Base-by-base conservation (phyloP, 2,888 invertebrate species). In the Camponotus fellah region DNA sequence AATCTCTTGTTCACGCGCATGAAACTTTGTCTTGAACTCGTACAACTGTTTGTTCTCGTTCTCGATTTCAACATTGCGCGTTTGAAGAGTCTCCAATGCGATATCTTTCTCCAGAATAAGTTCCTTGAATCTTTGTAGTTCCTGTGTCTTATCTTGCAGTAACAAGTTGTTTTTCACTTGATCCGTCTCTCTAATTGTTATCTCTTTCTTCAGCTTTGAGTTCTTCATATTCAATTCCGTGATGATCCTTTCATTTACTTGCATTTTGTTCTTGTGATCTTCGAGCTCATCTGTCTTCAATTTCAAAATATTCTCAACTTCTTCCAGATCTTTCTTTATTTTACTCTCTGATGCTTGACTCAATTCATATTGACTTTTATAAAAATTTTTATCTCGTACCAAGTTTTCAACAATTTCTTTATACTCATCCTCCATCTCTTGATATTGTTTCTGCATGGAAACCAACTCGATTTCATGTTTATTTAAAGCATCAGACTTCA, bases 381-480 rank as follows among this genome's bases (percentile, higher is more conserved):
- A 96, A 88, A 96, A 96, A 83, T 95, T 95, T 86, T 96, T 96
- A 86, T 96, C 96, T 3, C 95, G 95, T 26, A 95, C 95, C 94
- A 96, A 95, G 0, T 96, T 95, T 2, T 95, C 95, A 93, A 96
- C 95, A 14, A 96, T 96, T 66, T 95, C 95, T 56, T 96, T 96
- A 2, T 97, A 91, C 89, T 96, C 96, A 0, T 93, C 90, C 88
- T 96, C 96, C 43, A 97, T 95, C 87, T 96, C 95, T 66, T 96
- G 96, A 3, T 97, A 95, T 91, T 96, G 96, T 82, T 95, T 91
- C 87, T 95, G 93, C 64, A 97, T 91, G 0, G 94, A 94, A 68
- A 96, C 95, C 4, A 97, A 95, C 85, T 96, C 96, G 66, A 96
- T 95, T 88, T 97, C 96, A 80, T 96, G 96, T 53, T 96, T 96